A percentile compares a stretch with the other conserved stretches of the same genome.
These are phyloP conservation scores for Hephaestus fuliginosus DNA, from an alignment of 2,797 vertebrate species.

Conservation along the genomic window DNA sequence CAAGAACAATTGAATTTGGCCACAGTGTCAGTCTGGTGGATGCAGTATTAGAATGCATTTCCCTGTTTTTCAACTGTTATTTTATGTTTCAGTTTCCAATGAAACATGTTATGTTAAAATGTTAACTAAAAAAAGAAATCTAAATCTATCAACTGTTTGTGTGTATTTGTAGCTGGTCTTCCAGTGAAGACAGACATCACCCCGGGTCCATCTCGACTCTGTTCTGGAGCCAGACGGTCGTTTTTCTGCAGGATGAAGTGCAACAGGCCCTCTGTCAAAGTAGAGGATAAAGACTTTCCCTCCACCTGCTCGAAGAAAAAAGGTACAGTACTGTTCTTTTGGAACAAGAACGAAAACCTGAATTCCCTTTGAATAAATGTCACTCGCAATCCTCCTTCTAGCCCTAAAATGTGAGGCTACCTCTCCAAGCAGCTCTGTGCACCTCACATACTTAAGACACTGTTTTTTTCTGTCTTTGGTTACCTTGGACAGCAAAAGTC, in stretches of 20 bases:
- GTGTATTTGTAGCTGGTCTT: conserved; percentile 89
- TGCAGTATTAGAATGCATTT: neutral
- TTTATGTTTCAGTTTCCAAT: no score
- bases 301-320: conserved; percentile 99
- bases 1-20: neutral
- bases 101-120: no score
- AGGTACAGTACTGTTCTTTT: conserved; percentile 82
- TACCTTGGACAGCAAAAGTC: conserved; percentile 22
- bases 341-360: neutral
- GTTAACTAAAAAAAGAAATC: no score
- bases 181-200: conserved; percentile 98
- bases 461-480: neutral
- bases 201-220: conserved; percentile 95
- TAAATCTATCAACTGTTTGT: neutral
- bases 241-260: conserved; percentile 99
- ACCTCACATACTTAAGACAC: neutral
- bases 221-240: conserved; percentile 95
- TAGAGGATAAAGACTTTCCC: conserved; percentile 98
- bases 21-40: neutral
- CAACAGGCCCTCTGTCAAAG: conserved; percentile 96
- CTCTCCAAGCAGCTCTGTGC: neutral
- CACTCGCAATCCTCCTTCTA: neutral
- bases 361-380: neutral
- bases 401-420: neutral
- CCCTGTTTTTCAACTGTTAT: no score